Evolutionary conservation across 2,113 vertebrate genomes (phyloP).

Genomic region (Macrotis lagotis): DNA sequence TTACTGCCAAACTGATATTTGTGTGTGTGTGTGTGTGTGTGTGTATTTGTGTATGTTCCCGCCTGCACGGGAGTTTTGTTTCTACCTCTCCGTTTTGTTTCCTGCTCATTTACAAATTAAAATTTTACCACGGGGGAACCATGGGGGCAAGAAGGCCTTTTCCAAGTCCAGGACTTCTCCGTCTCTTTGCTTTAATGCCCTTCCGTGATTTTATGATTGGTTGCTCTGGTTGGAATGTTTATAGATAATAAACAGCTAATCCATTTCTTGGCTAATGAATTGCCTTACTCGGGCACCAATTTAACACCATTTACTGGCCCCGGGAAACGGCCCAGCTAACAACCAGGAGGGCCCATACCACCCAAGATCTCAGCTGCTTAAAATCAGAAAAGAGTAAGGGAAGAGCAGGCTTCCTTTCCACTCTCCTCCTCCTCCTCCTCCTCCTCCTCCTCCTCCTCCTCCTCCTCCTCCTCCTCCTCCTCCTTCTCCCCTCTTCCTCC

Average conservation of each 20-base stretch:
- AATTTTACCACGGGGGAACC: not conserved
- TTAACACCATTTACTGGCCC: constrained; percentile 55
- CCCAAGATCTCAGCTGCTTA: not conserved
- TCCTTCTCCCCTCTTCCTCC: no score
- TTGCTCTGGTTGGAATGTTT: constrained; percentile 67
- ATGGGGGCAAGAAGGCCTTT: fast-evolving
- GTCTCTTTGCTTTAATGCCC: constrained; percentile 52
- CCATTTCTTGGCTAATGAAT: constrained; percentile 77
- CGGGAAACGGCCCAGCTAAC: not conserved
- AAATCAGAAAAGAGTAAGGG: not conserved
- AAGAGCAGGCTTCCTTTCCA: not conserved
- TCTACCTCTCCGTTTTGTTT: not conserved
- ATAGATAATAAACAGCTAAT: constrained; percentile 78
- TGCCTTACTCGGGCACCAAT: constrained; percentile 43
- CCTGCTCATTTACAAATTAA: not conserved
- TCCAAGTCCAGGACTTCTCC: not conserved
- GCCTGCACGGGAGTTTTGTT: not conserved
- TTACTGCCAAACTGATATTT: not conserved
- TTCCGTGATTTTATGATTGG: constrained; percentile 72
- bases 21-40: not conserved
- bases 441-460: fast-evolving
- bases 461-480: not conserved
- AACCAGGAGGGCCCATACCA: not conserved
- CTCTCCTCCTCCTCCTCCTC: not conserved
- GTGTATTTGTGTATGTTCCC: not conserved